phyloP scores from a whole-genome alignment of 2,797 vertebrate species.

The Cichlasoma orientale region DNA sequence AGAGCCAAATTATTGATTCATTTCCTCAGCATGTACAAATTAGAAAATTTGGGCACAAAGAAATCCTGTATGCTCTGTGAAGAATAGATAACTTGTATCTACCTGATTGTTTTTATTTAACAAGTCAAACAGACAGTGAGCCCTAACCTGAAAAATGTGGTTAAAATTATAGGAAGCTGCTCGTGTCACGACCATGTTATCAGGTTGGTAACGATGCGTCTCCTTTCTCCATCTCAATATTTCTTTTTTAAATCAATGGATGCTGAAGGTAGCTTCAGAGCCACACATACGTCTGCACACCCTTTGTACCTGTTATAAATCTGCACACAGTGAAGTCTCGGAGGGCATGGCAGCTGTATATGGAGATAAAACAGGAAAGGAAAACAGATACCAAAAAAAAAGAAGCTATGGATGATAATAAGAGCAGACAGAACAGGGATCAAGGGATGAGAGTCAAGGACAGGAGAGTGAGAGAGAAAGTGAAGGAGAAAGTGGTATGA shows the following conservation, averaged over 20 bases:
- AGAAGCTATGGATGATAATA: constrained; percentile 41
- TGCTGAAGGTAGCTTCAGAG: neutral
- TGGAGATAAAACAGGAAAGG: constrained; percentile 33
- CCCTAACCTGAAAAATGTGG: neutral
- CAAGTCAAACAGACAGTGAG: neutral
- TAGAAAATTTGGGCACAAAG: too few species aligned
- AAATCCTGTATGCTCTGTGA: too few species aligned
- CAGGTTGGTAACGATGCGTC: too few species aligned
- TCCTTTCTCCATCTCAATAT: neutral
- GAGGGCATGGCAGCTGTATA: neutral
- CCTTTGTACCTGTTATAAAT: constrained; percentile 23
- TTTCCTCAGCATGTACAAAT: neutral
- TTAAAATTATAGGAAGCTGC: neutral
- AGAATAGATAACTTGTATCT: too few species aligned
- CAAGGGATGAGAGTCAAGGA: constrained; percentile 47
- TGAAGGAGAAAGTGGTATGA: constrained; percentile 4
- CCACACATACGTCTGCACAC: neutral
- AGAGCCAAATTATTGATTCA: neutral
- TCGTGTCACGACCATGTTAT: neutral
- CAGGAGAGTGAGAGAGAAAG: constrained; percentile 18
- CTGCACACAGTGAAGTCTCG: neutral
- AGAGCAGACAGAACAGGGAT: constrained; percentile 52
- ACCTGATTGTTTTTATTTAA: neutral
- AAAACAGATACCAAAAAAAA: constrained; percentile 15
- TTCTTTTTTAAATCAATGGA: neutral